phyloP scores from a whole-genome alignment of 2,113 vertebrate genomes.

The Syngnathus scovelli region DNA sequence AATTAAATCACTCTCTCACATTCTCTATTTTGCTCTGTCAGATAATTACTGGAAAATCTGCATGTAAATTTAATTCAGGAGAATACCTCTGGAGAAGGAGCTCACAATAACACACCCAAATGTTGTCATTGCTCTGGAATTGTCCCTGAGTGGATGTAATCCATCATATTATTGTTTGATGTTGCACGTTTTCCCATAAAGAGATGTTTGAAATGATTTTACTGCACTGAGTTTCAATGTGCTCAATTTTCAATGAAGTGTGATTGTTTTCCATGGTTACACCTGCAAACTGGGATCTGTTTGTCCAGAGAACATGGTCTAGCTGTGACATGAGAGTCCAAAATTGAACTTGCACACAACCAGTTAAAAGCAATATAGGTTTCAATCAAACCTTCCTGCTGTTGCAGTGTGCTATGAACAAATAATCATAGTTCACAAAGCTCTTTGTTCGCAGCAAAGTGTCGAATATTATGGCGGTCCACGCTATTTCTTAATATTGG shows the following conservation, averaged over 20 bases:
- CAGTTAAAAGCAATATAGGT: too few relatives aligned
- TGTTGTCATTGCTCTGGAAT: slow-evolving; percentile 36
- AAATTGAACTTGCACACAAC: too few relatives aligned
- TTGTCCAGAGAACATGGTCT: too few relatives aligned
- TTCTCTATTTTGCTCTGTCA: slow-evolving; percentile 18
- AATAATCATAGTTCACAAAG: too few relatives aligned
- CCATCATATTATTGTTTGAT: slow-evolving; percentile 21
- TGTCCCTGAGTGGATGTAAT: slow-evolving; percentile 33
- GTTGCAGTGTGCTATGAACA: too few relatives aligned
- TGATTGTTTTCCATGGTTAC: not conserved
- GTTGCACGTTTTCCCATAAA: not conserved
- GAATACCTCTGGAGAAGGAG: slow-evolving; percentile 48
- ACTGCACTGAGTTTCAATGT: not conserved
- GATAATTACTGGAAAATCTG: slow-evolving; percentile 64
- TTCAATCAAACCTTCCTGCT: too few relatives aligned
- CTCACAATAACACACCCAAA: slow-evolving; percentile 52
- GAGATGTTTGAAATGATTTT: not conserved
- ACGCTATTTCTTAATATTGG: too few relatives aligned
- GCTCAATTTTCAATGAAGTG: not conserved
- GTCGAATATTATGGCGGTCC: too few relatives aligned
- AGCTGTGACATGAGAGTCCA: too few relatives aligned
- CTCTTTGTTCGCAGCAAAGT: too few relatives aligned
- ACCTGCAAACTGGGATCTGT: not conserved
- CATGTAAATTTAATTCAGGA: slow-evolving; percentile 63
- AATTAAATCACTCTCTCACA: slow-evolving; percentile 65